These are phyloP conservation scores for Passer montanus DNA, from an alignment of 2,113 vertebrate genomes.

Conservation along the genomic window DNA sequence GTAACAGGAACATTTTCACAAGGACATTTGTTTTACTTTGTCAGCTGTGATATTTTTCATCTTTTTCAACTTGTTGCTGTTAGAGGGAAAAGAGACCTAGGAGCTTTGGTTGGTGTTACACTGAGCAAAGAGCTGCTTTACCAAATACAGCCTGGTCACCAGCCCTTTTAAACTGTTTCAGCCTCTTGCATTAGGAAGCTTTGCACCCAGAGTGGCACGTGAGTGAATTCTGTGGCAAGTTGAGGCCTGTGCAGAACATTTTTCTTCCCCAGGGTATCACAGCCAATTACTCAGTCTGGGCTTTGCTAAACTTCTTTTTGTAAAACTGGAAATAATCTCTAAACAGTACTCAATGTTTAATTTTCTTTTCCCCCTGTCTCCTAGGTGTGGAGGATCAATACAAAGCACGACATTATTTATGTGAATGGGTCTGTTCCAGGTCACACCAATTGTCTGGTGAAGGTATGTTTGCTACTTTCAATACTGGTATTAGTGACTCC, in stretches of 20 bases:
- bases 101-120: not conserved
- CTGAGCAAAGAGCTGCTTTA: not conserved
- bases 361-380: not conserved
- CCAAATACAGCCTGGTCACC: not conserved
- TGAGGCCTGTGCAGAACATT: not conserved
- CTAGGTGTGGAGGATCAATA: conserved; percentile 96
- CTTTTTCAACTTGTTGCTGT: not conserved
- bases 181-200: not conserved
- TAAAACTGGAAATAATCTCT: not conserved
- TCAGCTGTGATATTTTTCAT: not conserved
- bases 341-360: not conserved
- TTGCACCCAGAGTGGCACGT: not conserved
- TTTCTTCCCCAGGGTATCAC: not conserved
- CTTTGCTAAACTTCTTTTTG: not conserved
- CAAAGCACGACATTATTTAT: conserved; percentile 89
- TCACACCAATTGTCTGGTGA: conserved; percentile 90
- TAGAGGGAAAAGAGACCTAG: not conserved
- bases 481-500: not conserved
- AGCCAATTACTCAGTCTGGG: not conserved
- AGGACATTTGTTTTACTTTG: not conserved
- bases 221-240: not conserved
- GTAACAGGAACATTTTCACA: not conserved
- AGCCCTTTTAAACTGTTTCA: not conserved
- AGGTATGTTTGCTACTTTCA: conserved; percentile 77
- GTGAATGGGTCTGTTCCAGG: conserved; percentile 92